Conservation (phyloP, 2,888 invertebrate genomes). For the Mechanitis messenoides region DNA sequence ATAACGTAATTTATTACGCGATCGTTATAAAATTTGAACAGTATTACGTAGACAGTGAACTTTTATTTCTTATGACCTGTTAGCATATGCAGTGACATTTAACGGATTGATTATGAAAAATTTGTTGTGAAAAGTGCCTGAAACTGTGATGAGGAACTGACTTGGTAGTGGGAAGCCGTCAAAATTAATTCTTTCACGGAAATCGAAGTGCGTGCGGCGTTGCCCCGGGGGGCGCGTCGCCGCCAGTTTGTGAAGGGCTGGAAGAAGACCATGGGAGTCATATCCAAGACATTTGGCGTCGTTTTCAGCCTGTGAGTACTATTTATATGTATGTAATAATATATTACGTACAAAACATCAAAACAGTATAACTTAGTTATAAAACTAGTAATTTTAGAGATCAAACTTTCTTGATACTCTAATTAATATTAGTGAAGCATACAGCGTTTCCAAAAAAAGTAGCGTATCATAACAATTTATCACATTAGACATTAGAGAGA, state of each 20-base stretch:
- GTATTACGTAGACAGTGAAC: constrained; percentile 17
- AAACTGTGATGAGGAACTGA: constrained; percentile 52
- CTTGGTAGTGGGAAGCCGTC: constrained; percentile 45
- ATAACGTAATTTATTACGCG: constrained; percentile 36
- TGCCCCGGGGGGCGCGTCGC: constrained; percentile 69
- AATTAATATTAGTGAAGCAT: constrained; percentile 15
- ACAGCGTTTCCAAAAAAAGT: constrained; percentile 22
- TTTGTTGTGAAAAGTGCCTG: constrained; percentile 50
- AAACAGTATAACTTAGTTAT: not conserved
- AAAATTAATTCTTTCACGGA: constrained; percentile 72
- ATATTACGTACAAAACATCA: not conserved
- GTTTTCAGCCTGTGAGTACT: constrained; percentile 87
- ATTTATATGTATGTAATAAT: not conserved
- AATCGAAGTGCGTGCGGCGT: constrained; percentile 60
- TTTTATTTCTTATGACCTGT: constrained; percentile 21
- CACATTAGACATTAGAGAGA: constrained; percentile 12
- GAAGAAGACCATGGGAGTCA: constrained; percentile 82
- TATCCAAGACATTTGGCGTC: constrained; percentile 86
- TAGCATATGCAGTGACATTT: constrained; percentile 10
- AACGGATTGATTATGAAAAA: constrained; percentile 24
- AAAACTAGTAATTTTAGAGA: not conserved
- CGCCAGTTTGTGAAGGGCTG: constrained; percentile 72
- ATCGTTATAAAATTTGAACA: constrained; percentile 54
- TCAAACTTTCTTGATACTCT: constrained; percentile 16
- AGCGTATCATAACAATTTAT: constrained; percentile 46